Evolutionary conservation across 2,888 invertebrate genomes (phyloP), one percentile per base, ranked within the genome.

Genomic region (Papilio demoleus): DNA sequence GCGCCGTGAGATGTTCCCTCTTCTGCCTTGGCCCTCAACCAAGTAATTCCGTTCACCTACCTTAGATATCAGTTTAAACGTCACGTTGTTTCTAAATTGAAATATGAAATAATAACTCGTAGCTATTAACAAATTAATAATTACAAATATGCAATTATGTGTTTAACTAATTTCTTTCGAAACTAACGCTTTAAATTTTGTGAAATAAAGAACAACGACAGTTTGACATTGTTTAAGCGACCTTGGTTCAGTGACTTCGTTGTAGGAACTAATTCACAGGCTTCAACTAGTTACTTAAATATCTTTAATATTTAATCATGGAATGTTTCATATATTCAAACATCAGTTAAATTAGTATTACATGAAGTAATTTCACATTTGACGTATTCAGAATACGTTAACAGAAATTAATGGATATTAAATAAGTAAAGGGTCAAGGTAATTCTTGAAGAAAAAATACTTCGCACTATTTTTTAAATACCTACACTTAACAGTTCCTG

Each of bases 51-150:
- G 73, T 79, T 84, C 80, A 79, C 80, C 83, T 83, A 82, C 81
- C 79, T 76, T 70, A 45, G 68, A 66, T 73, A 81, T 81, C 79
- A 76, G 78, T 79, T 76, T 76, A 78, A 74, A 79, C 82, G 77
- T 77, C 75, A 74, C 74, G 70, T 76, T 76, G 75, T 81, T 81
- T 79, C 77, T 78, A 84, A 81, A 83, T 75, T 79, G 79, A 75
- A 77, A 82, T 81, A 79, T 83, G 83, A 83, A 86, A 81, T 81
- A 73, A 71, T 73, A 79, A 24, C 24, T 34, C 22, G 6, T 14
- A 11, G 36, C 22, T 60, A 40, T 1, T 60, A 3, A 40, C 24
- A n/a, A 60, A 60, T 36, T 40, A 24, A 27, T 24, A 60, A 40
- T 24, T 60, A 60, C 22, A 9, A 50, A 38, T 27, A 24, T 38